Evolutionary conservation across 1,140 invertebrate genomes (phyloP).

Genomic region (Bathynomus jamesi): DNA sequence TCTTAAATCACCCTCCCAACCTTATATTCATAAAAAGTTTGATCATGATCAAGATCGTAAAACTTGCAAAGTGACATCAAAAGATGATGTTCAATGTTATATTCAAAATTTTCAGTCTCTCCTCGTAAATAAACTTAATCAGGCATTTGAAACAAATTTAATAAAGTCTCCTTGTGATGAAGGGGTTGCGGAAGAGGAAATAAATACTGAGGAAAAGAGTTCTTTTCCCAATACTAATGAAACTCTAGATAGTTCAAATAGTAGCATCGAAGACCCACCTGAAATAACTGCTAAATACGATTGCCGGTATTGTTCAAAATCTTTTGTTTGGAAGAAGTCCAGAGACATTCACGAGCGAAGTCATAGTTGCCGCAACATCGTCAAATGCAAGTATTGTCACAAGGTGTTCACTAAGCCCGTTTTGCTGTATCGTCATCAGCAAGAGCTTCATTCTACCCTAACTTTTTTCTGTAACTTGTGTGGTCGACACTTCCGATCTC

Average conservation of each 20-base stretch:
- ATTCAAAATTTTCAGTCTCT: background rate
- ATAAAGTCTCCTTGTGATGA: too few relatives aligned
- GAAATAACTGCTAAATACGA: too few relatives aligned
- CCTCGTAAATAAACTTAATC: background rate
- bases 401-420: background rate
- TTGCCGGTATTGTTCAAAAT: background rate
- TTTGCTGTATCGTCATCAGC: background rate
- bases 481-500: background rate
- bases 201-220: background rate
- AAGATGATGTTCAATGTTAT: background rate
- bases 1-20: background rate
- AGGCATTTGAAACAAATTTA: background rate
- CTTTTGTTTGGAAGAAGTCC: background rate
- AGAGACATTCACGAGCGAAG: background rate
- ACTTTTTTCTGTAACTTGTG: background rate
- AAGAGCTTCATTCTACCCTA: background rate
- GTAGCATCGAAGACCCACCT: too few relatives aligned
- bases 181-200: background rate
- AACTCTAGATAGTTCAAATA: too few relatives aligned
- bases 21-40: constrained; percentile 1
- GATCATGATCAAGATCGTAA: background rate
- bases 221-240: too few relatives aligned
- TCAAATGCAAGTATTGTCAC: background rate
- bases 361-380: background rate
- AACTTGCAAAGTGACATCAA: background rate